Evolutionary conservation across 2,797 vertebrate species (phyloP), one percentile per base, ranked within the genome.

Genomic region (Acridotheres tristis): DNA sequence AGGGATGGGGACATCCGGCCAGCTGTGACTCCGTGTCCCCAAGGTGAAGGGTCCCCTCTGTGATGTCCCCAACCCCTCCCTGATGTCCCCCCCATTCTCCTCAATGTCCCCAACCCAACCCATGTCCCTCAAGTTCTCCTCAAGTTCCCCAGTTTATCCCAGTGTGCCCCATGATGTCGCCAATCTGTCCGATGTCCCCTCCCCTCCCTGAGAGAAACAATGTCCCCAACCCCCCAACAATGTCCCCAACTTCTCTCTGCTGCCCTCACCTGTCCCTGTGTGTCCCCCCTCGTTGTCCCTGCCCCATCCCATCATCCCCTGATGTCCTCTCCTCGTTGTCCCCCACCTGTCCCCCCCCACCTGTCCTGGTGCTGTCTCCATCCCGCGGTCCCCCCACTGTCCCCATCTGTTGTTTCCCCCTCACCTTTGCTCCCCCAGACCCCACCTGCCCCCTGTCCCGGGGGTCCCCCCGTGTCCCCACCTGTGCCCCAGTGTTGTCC

Each of bases 1-100:
- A 5, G 84, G 83, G 92, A 79, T 0, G 13, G 78, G 78, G 92
- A 88, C 88, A 79, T 93, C 88, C 88, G 92, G 84, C 78, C 92
- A 84, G 84, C 79, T 93, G 92, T 3, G 73, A 4, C 85, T 12
- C 36, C 3, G 2, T 5, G 85, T 61, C 76, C 87, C 66, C 77
- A 25, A 1, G 84, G 65, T 11, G 65, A 81, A 71, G 89, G 53
- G 77, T 72, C 73, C 67, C 67, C 5, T 29, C 69, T 34, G 22
- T 3, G 1, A 20, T 47, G 75, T 51, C 66, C 43, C 43, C 38
- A 43, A 43, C 42, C 42, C 42, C 45, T 47, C 20, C 20, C 21
- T 10, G 26, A 27, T 50, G 50, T 27, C 48, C 50, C 48, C 50
- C 18, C 51, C 51, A 11, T 29, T 51, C 50, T 51, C 26, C 26